These are phyloP conservation scores for Sebastes iracundus DNA, from an alignment of 2,797 vertebrate genomes.

Conservation along the genomic window DNA sequence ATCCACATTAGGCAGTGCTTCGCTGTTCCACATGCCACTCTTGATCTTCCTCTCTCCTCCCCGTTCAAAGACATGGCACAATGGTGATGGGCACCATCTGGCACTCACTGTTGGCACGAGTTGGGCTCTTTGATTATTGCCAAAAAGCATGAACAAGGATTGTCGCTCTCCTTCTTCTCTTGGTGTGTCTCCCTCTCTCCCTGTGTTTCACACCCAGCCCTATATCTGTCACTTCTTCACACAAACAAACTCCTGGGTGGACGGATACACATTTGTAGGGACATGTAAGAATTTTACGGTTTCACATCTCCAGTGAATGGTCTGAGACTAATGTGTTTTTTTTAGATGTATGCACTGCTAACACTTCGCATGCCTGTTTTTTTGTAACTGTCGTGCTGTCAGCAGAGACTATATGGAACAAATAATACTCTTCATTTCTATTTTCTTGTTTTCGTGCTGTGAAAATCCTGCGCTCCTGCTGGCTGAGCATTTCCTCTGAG, in stretches of 20 bases:
- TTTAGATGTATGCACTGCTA: slow-evolving; percentile 1
- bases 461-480: slow-evolving; percentile 43
- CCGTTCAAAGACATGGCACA: slow-evolving; percentile 68
- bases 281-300: slow-evolving; percentile 12
- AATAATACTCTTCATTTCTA: slow-evolving; percentile 37
- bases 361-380: not conserved
- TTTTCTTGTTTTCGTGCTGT: slow-evolving; percentile 50
- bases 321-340: not conserved
- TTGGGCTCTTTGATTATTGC: slow-evolving; percentile 69
- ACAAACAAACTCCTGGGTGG: slow-evolving; percentile 52
- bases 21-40: slow-evolving; percentile 73
- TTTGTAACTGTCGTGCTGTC: slow-evolving; percentile 5
- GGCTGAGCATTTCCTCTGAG: slow-evolving; percentile 46
- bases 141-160: slow-evolving; percentile 72
- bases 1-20: slow-evolving; percentile 72
- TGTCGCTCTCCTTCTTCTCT: slow-evolving; percentile 39
- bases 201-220: slow-evolving; percentile 49
- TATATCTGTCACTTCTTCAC: slow-evolving; percentile 49
- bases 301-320: slow-evolving; percentile 26
- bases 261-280: slow-evolving; percentile 39
- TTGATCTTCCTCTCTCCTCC: slow-evolving; percentile 68
- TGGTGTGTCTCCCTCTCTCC: slow-evolving; percentile 27
- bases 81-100: slow-evolving; percentile 79
- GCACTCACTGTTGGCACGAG: slow-evolving; percentile 71
- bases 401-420: not conserved